Base-by-base conservation (phyloP, 1,140 invertebrate species). In the Magallana angulata region DNA sequence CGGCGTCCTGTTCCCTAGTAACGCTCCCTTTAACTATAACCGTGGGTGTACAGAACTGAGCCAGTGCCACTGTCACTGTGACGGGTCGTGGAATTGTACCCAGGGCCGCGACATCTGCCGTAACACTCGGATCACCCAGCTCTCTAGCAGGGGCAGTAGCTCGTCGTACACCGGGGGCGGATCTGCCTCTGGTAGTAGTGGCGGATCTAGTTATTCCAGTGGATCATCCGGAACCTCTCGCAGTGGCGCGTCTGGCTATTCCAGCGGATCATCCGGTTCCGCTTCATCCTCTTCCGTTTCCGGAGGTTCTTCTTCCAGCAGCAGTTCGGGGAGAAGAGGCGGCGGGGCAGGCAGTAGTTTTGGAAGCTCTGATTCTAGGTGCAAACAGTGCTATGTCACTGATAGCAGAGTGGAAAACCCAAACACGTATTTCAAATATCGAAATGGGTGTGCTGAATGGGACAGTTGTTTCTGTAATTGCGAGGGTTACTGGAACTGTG, bases 381-480 rank as follows among this genome's bases (percentile, higher is more conserved):
- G 68, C 36, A 58, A 16, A 82, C 81, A 82, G 16, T 58, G 48
- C 57, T 57, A 57, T 8, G 57, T 82, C 18, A 57, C 56, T 14
- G n/a, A 57, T 4, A 24, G 57, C 48, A 58, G 81, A 57, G 12
- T 57, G 18, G 48, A 82, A 57, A 82, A 82, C 36, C 81, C 57
- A 58, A 82, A 82, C 16, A 85, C 82, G 6, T 87, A 89, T 64
- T 89, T 89, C 57, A 89, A 57, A 24, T 85, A 89, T 58, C 58
- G 24, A 64, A 87, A 85, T 36, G 80, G 60, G 12, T 89, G 88
- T 60, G 36, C 85, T n/a, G 76, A 86, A 36, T 89, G 87, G 48
- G 60, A 86, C 8, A 80, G 68, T 12, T 89, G 88, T 64, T 85
- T 87, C 76, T 89, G 88, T 87, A 83, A 82, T 18, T 89, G 88